Evolutionary conservation across 2,888 invertebrate species (phyloP), one percentile per base, ranked within the genome.

Genomic region (Lottia gigantea): DNA sequence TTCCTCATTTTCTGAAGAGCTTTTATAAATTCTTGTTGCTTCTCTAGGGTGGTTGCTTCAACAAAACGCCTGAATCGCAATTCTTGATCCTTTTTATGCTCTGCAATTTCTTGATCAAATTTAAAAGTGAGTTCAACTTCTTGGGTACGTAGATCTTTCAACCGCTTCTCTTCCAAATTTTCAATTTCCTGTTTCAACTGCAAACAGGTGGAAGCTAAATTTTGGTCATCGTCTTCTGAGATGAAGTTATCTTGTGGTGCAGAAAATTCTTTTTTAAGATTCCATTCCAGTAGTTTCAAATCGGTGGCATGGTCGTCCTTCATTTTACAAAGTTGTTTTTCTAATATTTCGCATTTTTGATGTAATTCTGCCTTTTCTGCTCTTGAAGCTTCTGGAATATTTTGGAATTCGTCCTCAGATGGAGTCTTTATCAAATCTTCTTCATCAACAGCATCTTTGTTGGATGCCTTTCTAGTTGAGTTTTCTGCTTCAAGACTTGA

Each of bases 1-100:
- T 77, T 79, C 47, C 78, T 74, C 26, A 83, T 81, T 73, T 84
- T 83, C 67, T 79, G 82, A 62, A 85, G 71, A 26, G 84, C 82
- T 68, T 82, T 79, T 31, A 84, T 80, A 75, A 86, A 86, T 49
- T 80, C 78, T 40, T 78, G 74, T 65, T 86, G 82, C 70, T 82
- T 83, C 61, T 83, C 82, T 4, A 73, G 75, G 45, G 76, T 81
- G 8, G 80, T 66, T 25, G 78, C 72, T 69, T 83, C 78, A 62
- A 83, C 67, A 66, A 76, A 75, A 71, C 79, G 78, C 40, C 76
- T 75, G 14, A 80, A 74, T 62, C 76, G 73, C n/a, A 76, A 74
- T 67, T 83, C 81, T 67, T 81, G 71, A 62, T 81, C 76, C 19
- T 74, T 72, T 31, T 79, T 70, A 69, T 78, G 73, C 47, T 77